A percentile compares a stretch with the other conserved stretches of the same genome.
Evolutionary conservation across 2,797 vertebrate species (phyloP).

Genomic region (Mormyrus proboscirostris): DNA sequence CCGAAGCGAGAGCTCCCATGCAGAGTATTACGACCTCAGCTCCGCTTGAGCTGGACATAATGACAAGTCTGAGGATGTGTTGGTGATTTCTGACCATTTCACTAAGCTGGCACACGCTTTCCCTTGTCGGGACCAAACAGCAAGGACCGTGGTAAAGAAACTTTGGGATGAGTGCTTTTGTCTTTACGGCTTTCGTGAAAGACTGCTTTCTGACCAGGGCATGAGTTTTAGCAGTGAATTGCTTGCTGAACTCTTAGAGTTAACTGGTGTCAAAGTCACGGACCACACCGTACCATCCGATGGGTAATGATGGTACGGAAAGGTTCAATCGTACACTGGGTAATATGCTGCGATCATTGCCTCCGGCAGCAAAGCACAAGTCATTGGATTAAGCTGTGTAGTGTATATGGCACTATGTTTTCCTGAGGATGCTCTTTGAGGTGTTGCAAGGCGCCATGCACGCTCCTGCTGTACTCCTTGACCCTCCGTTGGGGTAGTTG

Average conservation of each 20-base stretch:
- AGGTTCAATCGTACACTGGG: conserved; percentile 8
- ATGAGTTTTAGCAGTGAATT: neutral
- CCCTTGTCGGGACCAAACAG: conserved; percentile 3
- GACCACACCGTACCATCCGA: no score
- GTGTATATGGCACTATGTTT: no score
- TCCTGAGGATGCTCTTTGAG: no score
- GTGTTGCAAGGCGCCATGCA: no score
- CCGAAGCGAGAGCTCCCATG: neutral
- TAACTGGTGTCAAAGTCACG: no score
- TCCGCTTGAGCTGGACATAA: neutral
- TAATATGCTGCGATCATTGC: neutral
- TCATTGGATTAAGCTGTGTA: no score
- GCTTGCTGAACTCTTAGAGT: no score
- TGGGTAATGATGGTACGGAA: neutral
- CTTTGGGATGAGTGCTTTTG: conserved; percentile 12
- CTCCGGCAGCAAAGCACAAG: neutral
- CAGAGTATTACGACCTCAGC: neutral
- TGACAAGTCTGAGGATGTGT: conserved; percentile 12
- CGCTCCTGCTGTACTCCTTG: no score
- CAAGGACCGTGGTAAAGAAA: neutral
- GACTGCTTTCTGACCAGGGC: neutral
- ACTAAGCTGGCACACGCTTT: conserved; percentile 17
- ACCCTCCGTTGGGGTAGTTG: no score
- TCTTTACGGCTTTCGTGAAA: neutral
- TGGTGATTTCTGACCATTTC: conserved; percentile 18